A percentile compares a stretch with the other conserved stretches of the same genome.
phyloP scores from a whole-genome alignment of 2,113 vertebrate species.

The Campylomormyrus tamandua region DNA sequence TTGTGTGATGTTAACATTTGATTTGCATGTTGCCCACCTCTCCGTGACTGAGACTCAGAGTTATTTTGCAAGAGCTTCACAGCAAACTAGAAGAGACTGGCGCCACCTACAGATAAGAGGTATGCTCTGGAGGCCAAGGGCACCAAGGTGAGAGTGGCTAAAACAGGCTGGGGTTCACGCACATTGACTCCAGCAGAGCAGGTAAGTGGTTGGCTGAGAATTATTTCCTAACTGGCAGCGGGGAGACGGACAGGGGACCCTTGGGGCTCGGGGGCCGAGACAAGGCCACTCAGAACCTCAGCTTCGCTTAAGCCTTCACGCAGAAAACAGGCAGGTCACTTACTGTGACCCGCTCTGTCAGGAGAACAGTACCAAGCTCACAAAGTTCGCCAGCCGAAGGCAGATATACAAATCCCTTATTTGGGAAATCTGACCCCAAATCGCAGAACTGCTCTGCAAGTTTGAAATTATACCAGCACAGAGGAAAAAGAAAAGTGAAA shows the following conservation, averaged over 20 bases:
- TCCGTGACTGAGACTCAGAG: slow-evolving; percentile 24
- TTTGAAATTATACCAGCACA: neutral
- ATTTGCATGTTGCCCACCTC: slow-evolving; percentile 43
- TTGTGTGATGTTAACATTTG: slow-evolving; percentile 50
- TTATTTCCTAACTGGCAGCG: neutral
- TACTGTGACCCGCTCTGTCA: neutral
- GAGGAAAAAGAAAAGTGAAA: neutral
- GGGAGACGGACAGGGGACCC: neutral
- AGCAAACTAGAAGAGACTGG: slow-evolving; percentile 47
- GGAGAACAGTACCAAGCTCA: neutral
- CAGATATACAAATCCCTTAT: neutral
- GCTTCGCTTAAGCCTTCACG: neutral
- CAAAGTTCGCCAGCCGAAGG: neutral
- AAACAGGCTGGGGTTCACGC: neutral
- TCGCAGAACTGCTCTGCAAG: neutral
- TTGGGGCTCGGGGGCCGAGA: neutral
- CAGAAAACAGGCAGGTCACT: neutral
- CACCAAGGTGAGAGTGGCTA: neutral
- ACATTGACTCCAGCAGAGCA: neutral
- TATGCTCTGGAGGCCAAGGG: neutral
- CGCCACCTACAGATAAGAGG: slow-evolving; percentile 52
- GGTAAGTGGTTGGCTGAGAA: neutral
- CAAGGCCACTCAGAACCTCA: neutral
- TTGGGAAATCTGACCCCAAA: neutral
- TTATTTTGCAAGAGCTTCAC: slow-evolving; percentile 25